Conservation (phyloP, 2,113 vertebrate genomes). For the human (Homo sapiens) region DNA sequence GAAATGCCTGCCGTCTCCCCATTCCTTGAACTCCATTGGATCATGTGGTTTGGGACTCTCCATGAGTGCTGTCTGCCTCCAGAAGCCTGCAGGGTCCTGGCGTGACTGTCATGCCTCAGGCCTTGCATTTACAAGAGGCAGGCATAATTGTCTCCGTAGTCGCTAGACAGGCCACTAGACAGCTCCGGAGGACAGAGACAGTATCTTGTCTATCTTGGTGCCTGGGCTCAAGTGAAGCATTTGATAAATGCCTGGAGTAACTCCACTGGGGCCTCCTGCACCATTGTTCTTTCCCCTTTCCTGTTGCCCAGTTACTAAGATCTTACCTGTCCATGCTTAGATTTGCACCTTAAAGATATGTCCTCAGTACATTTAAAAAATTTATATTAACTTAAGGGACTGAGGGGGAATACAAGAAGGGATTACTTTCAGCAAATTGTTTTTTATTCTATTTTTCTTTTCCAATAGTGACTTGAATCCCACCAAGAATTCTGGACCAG, state of each 20-base stretch:
- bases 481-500: conserved; percentile 71
- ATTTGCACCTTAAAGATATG: too few relatives aligned
- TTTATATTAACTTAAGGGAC: not conserved
- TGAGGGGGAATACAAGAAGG: not conserved
- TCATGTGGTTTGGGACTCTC: not conserved
- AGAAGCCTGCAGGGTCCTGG: not conserved
- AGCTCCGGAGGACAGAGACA: too few relatives aligned
- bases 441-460: not conserved
- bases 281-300: not conserved
- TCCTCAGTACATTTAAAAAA: not conserved
- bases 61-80: too few relatives aligned
- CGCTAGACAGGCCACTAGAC: not conserved
- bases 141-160: not conserved
- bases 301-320: not conserved
- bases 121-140: accelerated
- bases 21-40: accelerated
- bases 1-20: accelerated
- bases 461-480: conserved; percentile 76
- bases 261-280: accelerated
- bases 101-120: accelerated
- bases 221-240: accelerated
- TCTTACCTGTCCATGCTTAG: not conserved
- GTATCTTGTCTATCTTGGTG: accelerated
- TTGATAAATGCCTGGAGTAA: too few relatives aligned
- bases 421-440: not conserved